phyloP scores from a whole-genome alignment of 2,113 vertebrate species.

The Charadrius vociferus region DNA sequence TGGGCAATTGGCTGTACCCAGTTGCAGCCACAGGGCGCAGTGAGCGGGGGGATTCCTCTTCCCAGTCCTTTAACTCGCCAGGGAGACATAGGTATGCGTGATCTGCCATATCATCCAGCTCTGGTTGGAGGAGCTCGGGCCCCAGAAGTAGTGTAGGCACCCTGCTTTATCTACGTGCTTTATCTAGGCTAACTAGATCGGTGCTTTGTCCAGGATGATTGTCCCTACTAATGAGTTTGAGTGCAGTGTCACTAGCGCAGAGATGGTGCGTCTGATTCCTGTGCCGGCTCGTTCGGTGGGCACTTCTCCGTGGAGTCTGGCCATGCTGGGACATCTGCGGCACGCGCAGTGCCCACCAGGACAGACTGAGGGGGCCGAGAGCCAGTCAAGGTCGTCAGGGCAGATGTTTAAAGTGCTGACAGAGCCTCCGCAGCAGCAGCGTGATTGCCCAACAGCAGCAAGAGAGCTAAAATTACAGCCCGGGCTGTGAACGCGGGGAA shows the following conservation, averaged over 20 bases:
- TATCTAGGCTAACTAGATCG: conserved; percentile 20
- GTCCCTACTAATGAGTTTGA: conserved; percentile 21
- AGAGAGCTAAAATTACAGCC: neutral
- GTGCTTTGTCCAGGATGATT: conserved; percentile 19
- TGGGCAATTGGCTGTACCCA: neutral
- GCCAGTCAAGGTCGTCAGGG: neutral
- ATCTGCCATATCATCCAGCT: neutral
- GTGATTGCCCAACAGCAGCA: neutral
- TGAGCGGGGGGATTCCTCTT: neutral
- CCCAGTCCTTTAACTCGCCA: accelerated
- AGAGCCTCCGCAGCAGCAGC: neutral
- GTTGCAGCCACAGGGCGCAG: neutral
- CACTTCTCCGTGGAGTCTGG: accelerated
- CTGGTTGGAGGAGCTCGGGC: neutral
- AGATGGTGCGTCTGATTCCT: accelerated
- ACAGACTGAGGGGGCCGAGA: accelerated
- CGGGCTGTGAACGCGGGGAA: neutral
- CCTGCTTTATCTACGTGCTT: neutral
- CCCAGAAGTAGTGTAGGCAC: neutral
- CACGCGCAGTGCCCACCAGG: accelerated
- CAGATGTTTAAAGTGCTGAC: neutral
- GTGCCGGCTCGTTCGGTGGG: accelerated
- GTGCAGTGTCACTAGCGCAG: neutral
- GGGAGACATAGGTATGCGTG: neutral
- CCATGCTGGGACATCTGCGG: neutral